Evolutionary conservation across 2,113 vertebrate species (phyloP).

Genomic region (Motacilla tschutschensis): DNA sequence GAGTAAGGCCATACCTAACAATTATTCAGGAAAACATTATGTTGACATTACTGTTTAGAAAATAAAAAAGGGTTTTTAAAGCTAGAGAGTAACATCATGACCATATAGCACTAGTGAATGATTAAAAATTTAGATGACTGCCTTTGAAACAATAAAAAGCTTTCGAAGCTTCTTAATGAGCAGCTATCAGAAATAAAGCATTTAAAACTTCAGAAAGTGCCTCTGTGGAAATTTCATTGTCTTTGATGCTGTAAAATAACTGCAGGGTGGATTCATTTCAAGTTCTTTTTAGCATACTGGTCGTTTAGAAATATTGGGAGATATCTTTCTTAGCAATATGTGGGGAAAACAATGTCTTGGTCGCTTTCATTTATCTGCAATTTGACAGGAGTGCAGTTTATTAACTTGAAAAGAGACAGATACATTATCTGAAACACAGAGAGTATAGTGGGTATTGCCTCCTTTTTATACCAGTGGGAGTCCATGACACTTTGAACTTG

Average conservation of each 20-base stretch:
- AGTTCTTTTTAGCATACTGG: conserved; percentile 78
- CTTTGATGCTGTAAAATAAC: conserved; percentile 89
- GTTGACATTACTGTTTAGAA: conserved; percentile 74
- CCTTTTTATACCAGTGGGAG: conserved; percentile 87
- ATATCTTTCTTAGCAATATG: conserved; percentile 79
- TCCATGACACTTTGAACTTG: conserved; percentile 91
- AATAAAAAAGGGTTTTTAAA: conserved; percentile 64
- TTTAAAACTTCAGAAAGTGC: conserved; percentile 82
- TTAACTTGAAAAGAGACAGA: conserved; percentile 81
- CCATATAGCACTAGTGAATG: conserved; percentile 78
- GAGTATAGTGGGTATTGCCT: conserved; percentile 81
- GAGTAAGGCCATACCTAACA: conserved; percentile 63
- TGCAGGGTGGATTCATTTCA: conserved; percentile 85
- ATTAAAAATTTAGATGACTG: conserved; percentile 92
- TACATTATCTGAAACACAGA: conserved; percentile 80
- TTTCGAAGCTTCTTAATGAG: conserved; percentile 91
- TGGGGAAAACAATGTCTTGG: conserved; percentile 76
- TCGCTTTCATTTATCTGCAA: conserved; percentile 80
- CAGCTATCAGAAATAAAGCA: conserved; percentile 84
- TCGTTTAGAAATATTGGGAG: conserved; percentile 81
- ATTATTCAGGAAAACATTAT: conserved; percentile 67
- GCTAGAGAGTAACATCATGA: conserved; percentile 74
- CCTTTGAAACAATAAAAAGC: conserved; percentile 88
- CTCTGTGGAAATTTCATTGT: conserved; percentile 76
- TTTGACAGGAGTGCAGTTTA: conserved; percentile 81